Percentiles rank a stretch among this genome's conserved stretches.
Evolutionary conservation across 2,797 vertebrate species (phyloP).

Genomic region (Amazona finschi): DNA sequence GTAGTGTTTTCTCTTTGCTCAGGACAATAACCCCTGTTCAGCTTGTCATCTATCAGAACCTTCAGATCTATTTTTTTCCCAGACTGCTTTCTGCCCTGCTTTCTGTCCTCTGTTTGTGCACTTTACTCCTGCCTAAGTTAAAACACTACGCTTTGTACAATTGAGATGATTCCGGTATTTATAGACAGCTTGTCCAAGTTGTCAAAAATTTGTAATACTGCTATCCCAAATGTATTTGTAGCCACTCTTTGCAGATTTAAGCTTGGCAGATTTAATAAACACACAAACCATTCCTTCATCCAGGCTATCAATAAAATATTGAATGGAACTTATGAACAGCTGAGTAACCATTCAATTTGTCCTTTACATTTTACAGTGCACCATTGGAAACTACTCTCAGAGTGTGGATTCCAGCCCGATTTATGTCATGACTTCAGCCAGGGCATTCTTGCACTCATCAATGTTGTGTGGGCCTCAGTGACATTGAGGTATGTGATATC

Average conservation of each 20-base stretch:
- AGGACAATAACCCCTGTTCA: neutral
- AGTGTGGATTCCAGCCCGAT: neutral
- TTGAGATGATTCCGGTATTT: neutral
- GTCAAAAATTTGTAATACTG: constrained; percentile 40
- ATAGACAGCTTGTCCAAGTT: constrained; percentile 43
- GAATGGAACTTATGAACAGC: constrained; percentile 38
- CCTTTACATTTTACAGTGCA: constrained; percentile 9
- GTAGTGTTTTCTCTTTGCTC: neutral
- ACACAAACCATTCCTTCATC: constrained; percentile 23
- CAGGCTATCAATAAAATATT: constrained; percentile 60
- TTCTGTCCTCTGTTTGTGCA: neutral
- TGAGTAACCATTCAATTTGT: constrained; percentile 35
- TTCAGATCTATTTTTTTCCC: neutral
- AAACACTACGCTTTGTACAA: neutral
- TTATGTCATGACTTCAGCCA: neutral
- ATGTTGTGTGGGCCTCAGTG: neutral
- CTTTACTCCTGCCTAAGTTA: neutral
- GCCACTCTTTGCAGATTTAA: constrained; percentile 21
- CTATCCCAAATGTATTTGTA: constrained; percentile 15
- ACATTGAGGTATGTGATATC: neutral
- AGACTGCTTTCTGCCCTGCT: neutral
- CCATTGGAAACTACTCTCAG: neutral
- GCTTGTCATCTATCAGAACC: neutral
- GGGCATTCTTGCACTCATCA: neutral
- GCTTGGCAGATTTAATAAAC: constrained; percentile 65